Percentiles rank a stretch among this genome's conserved stretches.
Conservation (phyloP, 2,797 vertebrate genomes). For the Lepilemur septentrionalis region DNA sequence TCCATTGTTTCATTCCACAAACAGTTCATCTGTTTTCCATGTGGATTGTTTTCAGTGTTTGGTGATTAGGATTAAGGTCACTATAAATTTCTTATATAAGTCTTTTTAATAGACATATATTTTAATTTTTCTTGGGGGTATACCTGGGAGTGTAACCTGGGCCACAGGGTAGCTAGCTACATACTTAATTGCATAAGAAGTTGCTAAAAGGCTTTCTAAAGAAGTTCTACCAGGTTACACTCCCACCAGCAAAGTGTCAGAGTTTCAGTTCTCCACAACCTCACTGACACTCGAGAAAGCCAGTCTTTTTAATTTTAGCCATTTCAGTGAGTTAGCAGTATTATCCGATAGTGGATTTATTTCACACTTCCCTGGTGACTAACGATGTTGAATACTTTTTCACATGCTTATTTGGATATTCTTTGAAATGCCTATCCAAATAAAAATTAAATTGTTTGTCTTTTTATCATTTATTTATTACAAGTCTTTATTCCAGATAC, state of each 20-base stretch:
- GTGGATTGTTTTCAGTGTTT: neutral
- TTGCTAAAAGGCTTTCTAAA: neutral
- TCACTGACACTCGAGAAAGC: neutral
- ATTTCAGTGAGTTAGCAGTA: neutral
- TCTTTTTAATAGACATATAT: neutral
- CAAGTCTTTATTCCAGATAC: neutral
- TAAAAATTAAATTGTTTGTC: neutral
- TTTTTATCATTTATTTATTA: neutral
- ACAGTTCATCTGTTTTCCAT: neutral
- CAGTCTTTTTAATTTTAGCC: neutral
- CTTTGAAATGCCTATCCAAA: neutral
- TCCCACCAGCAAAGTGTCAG: neutral
- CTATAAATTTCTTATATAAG: neutral
- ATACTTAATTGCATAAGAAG: neutral
- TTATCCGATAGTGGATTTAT: neutral
- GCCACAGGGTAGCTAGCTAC: neutral
- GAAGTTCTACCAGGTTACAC: neutral
- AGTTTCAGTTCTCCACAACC: neutral
- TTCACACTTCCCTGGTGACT: neutral
- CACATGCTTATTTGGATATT: neutral
- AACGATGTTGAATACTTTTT: neutral
- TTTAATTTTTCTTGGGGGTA: neutral
- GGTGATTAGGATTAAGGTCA: neutral
- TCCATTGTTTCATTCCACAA: neutral
- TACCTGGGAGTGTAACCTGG: neutral